Conservation (phyloP, 1,140 invertebrate genomes). For the Coenobita brevimanus region DNA sequence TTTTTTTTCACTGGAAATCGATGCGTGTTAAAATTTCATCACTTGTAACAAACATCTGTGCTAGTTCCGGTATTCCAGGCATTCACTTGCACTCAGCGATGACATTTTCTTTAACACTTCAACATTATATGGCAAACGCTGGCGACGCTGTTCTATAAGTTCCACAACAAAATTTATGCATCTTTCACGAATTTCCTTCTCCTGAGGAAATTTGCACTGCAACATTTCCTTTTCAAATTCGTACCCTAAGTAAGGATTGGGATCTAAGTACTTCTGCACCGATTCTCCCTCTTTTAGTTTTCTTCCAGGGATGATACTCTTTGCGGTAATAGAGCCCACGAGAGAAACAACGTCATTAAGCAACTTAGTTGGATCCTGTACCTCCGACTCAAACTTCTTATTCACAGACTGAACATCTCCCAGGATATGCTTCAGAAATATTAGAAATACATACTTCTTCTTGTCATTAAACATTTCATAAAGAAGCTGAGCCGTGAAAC, state of each 20-base stretch:
- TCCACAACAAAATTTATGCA: constrained; percentile 2
- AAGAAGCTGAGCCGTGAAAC: too few relatives aligned
- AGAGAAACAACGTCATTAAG: constrained; percentile 58
- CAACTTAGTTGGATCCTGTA: too few relatives aligned
- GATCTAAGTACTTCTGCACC: constrained; percentile 9
- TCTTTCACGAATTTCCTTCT: too few relatives aligned
- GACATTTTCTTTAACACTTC: too few relatives aligned
- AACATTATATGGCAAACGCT: constrained; percentile 1
- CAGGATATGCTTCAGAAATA: too few relatives aligned
- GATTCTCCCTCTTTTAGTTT: background rate
- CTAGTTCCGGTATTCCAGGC: background rate
- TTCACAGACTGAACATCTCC: too few relatives aligned
- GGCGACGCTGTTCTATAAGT: background rate
- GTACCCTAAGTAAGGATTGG: constrained; percentile 9
- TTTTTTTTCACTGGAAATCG: constrained; percentile 16
- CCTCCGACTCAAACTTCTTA: too few relatives aligned
- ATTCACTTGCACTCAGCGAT: background rate
- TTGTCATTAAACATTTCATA: constrained; percentile 70
- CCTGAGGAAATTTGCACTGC: too few relatives aligned
- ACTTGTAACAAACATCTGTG: background rate
- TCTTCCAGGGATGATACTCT: constrained; percentile 41
- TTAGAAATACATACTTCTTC: constrained; percentile 67
- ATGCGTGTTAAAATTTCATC: background rate
- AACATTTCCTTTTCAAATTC: too few relatives aligned
- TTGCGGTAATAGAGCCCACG: constrained; percentile 44